Evolutionary conservation across 2,888 invertebrate species (phyloP).

Genomic region (Drosophila acutilabella): DNA sequence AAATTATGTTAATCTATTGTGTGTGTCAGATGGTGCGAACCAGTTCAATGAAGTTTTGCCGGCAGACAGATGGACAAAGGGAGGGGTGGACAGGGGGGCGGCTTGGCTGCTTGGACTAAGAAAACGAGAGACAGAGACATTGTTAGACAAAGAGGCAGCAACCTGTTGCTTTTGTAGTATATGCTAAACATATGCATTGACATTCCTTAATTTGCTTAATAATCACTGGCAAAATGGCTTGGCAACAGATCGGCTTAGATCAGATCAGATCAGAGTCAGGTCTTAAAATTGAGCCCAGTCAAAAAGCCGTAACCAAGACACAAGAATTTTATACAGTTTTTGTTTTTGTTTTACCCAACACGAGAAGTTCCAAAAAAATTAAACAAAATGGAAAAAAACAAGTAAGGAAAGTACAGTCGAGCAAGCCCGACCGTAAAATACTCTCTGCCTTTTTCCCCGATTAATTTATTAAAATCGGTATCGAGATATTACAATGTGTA

Average conservation of each 20-base stretch:
- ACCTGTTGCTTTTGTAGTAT: conserved; percentile 71
- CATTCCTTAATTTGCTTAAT: conserved; percentile 79
- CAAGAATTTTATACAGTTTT: neutral
- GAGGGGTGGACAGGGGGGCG: neutral
- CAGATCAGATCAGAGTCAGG: conserved; percentile 11
- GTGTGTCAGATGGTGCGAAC: conserved; percentile 48
- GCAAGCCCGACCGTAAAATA: too few species aligned
- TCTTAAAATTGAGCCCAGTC: conserved; percentile 6
- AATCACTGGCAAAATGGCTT: conserved; percentile 68
- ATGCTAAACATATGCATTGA: conserved; percentile 75
- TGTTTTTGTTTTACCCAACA: neutral
- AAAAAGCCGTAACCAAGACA: neutral
- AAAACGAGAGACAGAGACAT: neutral
- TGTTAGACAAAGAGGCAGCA: conserved; percentile 31
- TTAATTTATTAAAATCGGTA: too few species aligned
- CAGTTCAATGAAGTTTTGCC: conserved; percentile 68
- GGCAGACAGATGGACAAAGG: conserved; percentile 15
- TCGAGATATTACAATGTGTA: too few species aligned
- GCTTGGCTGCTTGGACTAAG: conserved; percentile 7
- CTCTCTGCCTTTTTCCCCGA: too few species aligned
- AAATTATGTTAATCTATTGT: conserved; percentile 57
- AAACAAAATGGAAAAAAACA: neutral
- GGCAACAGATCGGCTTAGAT: conserved; percentile 56
- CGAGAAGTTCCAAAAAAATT: neutral
- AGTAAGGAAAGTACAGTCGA: too few species aligned